These are phyloP conservation scores for Hydra vulgaris DNA, from an alignment of 30 jellyfish, hydroid and myxozoan species.

Conservation along the genomic window DNA sequence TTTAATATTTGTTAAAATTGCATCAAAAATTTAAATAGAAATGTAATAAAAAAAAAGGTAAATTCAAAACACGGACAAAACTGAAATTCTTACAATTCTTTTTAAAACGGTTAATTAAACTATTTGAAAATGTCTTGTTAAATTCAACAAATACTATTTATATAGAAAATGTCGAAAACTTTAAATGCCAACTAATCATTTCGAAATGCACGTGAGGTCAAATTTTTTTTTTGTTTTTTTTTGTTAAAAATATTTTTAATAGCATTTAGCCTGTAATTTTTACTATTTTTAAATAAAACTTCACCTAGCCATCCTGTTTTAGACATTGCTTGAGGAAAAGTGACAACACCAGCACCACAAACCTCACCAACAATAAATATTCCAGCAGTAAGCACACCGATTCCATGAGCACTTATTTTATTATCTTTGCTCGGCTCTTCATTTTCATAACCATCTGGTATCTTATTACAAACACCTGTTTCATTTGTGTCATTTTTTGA, in stretches of 20 bases:
- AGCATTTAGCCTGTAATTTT: not conserved
- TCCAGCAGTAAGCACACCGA: constrained; percentile 37
- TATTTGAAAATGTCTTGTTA: too few species aligned
- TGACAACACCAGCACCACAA: constrained; percentile 41
- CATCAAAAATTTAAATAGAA: not conserved
- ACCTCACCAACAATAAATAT: constrained; percentile 39
- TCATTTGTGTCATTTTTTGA: constrained; percentile 16
- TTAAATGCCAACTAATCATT: too few species aligned
- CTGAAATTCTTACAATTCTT: too few species aligned
- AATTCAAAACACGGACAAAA: too few species aligned
- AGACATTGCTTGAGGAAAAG: constrained; percentile 38
- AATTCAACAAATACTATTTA: too few species aligned
- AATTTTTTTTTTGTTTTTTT: too few species aligned
- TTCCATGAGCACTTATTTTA: constrained; percentile 19
- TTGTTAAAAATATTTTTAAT: too few species aligned
- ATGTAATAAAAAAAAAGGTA: too few species aligned
- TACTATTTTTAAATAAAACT: not conserved
- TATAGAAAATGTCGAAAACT: too few species aligned
- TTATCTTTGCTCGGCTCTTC: not conserved
- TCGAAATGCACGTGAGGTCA: too few species aligned
- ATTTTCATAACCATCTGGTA: constrained; percentile 18
- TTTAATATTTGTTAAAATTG: not conserved
- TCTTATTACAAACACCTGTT: constrained; percentile 10
- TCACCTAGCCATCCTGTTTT: constrained; percentile 32
- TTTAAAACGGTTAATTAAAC: too few species aligned